Conservation (phyloP, 2,797 vertebrate species). For the Myotis planiceps region DNA sequence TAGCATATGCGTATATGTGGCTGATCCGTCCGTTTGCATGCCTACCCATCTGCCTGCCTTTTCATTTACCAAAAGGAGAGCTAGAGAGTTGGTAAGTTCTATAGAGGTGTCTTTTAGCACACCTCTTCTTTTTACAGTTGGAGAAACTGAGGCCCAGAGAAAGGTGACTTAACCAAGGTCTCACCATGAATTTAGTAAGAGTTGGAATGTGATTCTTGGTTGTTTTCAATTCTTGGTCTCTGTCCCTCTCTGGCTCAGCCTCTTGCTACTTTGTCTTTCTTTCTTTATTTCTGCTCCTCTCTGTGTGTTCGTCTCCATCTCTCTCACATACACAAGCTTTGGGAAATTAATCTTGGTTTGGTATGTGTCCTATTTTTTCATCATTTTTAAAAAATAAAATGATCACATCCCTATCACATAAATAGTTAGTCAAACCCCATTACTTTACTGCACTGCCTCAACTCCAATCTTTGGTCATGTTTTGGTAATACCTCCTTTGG, state of each 20-base stretch:
- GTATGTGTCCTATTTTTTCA: background rate
- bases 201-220: background rate
- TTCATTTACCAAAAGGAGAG: slow-evolving; percentile 44
- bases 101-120: slow-evolving; percentile 20
- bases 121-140: background rate
- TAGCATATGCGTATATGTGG: background rate
- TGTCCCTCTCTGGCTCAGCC: background rate
- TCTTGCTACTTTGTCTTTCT: background rate
- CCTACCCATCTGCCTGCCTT: slow-evolving; percentile 49
- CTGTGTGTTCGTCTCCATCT: background rate
- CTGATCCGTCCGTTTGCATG: background rate
- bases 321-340: background rate
- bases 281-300: slow-evolving; percentile 19
- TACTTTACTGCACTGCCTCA: background rate
- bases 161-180: background rate
- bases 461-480: background rate
- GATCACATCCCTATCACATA: background rate
- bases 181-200: background rate
- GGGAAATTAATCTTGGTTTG: background rate
- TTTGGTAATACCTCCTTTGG: slow-evolving; percentile 24
- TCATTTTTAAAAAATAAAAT: too few relatives aligned
- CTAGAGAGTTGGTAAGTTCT: slow-evolving; percentile 36
- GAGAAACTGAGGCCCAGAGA: background rate
- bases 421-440: background rate
- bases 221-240: slow-evolving; percentile 27